Base-by-base conservation (phyloP, 2,888 invertebrate genomes). In the Drosophila prostipennis region DNA sequence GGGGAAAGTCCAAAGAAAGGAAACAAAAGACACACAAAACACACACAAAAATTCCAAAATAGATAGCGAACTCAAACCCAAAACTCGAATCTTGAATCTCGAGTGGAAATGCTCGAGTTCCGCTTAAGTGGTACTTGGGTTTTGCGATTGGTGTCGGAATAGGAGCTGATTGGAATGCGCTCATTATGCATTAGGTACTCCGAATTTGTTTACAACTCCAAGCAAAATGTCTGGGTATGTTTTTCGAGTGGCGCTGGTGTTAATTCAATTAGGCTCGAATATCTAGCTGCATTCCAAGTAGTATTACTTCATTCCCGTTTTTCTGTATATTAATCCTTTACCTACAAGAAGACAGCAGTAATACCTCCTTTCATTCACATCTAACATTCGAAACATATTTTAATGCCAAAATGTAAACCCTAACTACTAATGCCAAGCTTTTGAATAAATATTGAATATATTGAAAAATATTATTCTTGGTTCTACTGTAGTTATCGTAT, bases 71-170 rank as follows among this genome's bases (percentile, higher is more conserved):
- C 39, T 40, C 14, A n/a, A 45, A 58, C 59, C 36, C 58, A 60
- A 39, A 60, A 54, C 57, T 56, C 59, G 23, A 48, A 59, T 63
- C 57, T 56, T 45, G 23, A 48, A 59, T 63, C 63, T 63, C 48
- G 26, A 63, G 63, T 61, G 63, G 40, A 2, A 13, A 36, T 48
- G 19, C 61, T 61, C 40, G 45, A 48, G 61, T 36, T 40, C 7
- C 32, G 26, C 61, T 60, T 46, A 63, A 61, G 61, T 48, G 61
- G 63, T 46, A 61, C 61, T 61, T 61, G 34, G 26, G 55, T 6
- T 48, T 10, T 13, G 45, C 39, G 39, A 60, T 19, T 29, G 45
- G 46, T 45, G 61, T 32, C n/a, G 49, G 16, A 29, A 37, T 13
- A 52, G 40, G 54, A 58, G 54, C 54, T 53, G 54, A n/a, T 32